Evolutionary conservation across 2,888 invertebrate species (phyloP), one percentile per base, ranked within the genome.

Genomic region (Lithophane socia): DNA sequence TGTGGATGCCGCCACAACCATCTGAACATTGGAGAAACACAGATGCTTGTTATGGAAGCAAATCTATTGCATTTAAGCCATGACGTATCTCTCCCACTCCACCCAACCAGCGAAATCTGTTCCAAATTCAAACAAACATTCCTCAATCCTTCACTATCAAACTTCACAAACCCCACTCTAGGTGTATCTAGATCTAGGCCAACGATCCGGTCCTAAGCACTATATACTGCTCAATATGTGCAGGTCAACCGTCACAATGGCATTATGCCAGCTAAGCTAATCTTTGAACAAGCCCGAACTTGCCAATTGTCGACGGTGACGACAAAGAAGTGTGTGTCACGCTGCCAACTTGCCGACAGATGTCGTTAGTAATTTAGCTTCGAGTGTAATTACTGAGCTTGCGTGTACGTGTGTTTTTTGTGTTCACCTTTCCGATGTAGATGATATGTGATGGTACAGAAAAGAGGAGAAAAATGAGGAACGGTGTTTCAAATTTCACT

Each of bases 181-280:
- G 60, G 76, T 82, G 63, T 76, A 88, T 89, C 63, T 85, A 85
- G 90, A 90, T 89, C 71, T 85, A 84, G 90, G 90, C 81, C 90
- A 90, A 83, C 75, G 73, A 70, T 70, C 79, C 67, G 21, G 18
- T 78, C 70, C 75, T 69, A 82, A 77, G 82, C 71, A 80, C 77
- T 86, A 84, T 82, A 83, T 86, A 79, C 77, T 70, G 74, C 77
- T 78, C 82, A 86, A 84, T 86, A 86, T 73, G 84, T 75, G 83
- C 87, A 89, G 89, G 90, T 90, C 89, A 90, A 87, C 84, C 82
- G 87, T 86, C 85, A 88, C 71, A 83, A 76, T 92, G 93, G 93
- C 92, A 86, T 86, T 71, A 83, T 90, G 93, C 92, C 93, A 93
- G 90, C 89, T 88, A 87, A 90, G 90, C 91, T 92, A 90, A 92